Base-by-base conservation (phyloP, 2,888 invertebrate genomes). In the Sicus ferrugineus region DNA sequence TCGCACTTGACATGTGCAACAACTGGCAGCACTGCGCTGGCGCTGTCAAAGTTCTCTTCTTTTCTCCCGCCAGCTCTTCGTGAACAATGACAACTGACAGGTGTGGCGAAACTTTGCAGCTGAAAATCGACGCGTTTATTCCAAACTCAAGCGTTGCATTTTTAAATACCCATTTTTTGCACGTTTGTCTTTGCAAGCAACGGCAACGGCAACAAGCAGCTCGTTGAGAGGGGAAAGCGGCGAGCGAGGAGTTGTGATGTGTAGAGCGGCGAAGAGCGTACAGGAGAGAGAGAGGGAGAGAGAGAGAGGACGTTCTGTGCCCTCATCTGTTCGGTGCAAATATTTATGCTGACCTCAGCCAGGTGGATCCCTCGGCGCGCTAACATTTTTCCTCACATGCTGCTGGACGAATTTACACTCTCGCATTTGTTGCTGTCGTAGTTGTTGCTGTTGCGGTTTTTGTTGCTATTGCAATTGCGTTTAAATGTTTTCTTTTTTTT, bases 341-440 rank as follows among this genome's bases (percentile, higher is more conserved):
- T 42, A 61, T 61, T 72, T 70, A 68, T 31, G 31, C 16, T 61
- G 61, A 68, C 59, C 68, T 48, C 65, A 31, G 71, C 50, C 73
- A 72, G 69, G 74, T 75, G 68, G n/a, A 67, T 72, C 72, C 67
- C 72, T 72, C 64, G 68, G 69, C 68, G 68, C 73, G 64, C 72
- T 71, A 48, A 28, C 68, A 70, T 70, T 31, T 64, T 52, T 64
- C 48, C 77, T 75, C 46, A 64, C 64, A 54, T n/a, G 11, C 50
- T 50, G 46, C 46, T 46, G 64, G 46, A 46, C 48, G 50, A 28
- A 64, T 64, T 74, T 72, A 74, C 79, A 76, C 76, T 26, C 52
- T 34, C 11, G 16, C 11, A 9, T 16, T 4, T 16, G 21, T 21
- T 3, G 21, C 19, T 50, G 1, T 50, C 21, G 5, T 21, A 1